These are phyloP conservation scores for Melanostoma mellinum DNA, from an alignment of 2,888 invertebrate species.

Conservation along the genomic window DNA sequence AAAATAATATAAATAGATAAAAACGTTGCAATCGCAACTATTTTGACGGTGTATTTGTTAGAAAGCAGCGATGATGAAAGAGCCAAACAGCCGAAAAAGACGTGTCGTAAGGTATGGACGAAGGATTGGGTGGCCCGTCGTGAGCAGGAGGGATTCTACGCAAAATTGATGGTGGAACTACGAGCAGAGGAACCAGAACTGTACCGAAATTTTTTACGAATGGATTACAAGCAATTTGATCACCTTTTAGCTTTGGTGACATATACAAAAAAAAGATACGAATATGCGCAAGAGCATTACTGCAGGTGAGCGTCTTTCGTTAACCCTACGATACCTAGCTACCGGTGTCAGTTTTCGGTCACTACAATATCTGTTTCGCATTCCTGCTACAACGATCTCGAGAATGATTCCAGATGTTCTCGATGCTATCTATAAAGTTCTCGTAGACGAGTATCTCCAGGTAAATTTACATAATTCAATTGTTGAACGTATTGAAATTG, in stretches of 20 bases:
- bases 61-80: conserved; percentile 1
- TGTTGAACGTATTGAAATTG: too few species aligned
- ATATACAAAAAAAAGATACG: not conserved
- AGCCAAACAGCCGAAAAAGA: not conserved
- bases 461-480: not conserved
- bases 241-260: not conserved
- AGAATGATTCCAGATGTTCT: conserved; percentile 3
- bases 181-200: conserved; percentile 8
- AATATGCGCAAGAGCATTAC: not conserved
- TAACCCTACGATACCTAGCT: conserved; percentile 4
- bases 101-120: not conserved
- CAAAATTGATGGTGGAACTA: conserved; percentile 26
- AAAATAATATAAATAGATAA: too few species aligned
- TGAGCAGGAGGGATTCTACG: conserved; percentile 13
- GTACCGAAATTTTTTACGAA: conserved; percentile 20
- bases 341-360: conserved; percentile 13
- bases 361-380: conserved; percentile 18
- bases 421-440: conserved; percentile 2
- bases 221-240: conserved; percentile 13
- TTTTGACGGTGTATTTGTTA: not conserved
- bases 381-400: conserved; percentile 10
- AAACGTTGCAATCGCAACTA: too few species aligned
- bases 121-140: conserved; percentile 1
- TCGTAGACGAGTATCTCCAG: conserved; percentile 3
- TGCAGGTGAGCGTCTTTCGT: not conserved